phyloP scores from a whole-genome alignment of 2,113 vertebrate species.

The Corythornis vintsioides region DNA sequence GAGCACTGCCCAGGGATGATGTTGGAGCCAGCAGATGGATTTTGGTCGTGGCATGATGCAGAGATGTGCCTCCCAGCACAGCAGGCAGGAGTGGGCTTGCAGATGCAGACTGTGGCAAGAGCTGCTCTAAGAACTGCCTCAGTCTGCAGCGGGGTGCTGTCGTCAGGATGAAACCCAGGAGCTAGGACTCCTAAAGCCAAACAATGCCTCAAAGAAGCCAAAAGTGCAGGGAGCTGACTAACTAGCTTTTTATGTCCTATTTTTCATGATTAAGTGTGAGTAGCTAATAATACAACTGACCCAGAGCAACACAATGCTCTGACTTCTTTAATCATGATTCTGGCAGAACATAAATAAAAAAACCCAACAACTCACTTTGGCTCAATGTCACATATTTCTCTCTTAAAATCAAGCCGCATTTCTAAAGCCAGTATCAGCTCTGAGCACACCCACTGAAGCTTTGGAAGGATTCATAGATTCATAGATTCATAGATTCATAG shows the following conservation, averaged over 20 bases:
- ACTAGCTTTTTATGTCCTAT: background rate
- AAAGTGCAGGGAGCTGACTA: background rate
- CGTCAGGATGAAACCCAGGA: background rate
- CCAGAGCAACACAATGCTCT: background rate
- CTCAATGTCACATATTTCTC: background rate
- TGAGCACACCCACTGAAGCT: background rate
- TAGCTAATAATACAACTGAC: background rate
- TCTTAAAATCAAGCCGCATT: background rate
- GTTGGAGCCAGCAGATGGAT: background rate
- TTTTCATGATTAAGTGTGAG: background rate
- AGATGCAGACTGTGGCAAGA: background rate
- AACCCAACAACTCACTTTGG: background rate
- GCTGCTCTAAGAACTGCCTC: background rate
- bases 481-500: no score
- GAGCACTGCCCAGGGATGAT: background rate
- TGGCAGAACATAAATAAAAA: background rate
- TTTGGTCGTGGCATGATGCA: fast-evolving
- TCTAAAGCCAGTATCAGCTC: background rate
- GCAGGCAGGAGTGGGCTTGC: background rate
- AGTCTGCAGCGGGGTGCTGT: background rate
- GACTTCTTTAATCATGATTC: background rate
- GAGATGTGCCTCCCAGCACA: background rate
- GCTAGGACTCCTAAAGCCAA: background rate
- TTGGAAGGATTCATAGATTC: no score
- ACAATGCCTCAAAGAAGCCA: background rate